These are phyloP conservation scores for Pogona vitticeps DNA, from an alignment of 2,113 vertebrate genomes.

Conservation along the genomic window DNA sequence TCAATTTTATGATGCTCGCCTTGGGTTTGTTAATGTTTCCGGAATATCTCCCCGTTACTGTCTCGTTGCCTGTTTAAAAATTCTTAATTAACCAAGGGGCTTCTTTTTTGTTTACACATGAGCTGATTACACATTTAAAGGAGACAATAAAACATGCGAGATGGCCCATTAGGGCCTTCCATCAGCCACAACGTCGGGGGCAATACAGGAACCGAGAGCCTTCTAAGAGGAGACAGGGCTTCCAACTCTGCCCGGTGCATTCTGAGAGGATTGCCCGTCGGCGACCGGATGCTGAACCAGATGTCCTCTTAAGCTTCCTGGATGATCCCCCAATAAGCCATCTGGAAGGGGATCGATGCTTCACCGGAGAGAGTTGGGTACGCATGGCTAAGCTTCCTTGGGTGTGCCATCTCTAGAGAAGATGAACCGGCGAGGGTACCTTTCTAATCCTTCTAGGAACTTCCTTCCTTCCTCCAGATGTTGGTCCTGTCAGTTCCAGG, in stretches of 20 bases:
- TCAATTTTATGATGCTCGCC: conserved; percentile 84
- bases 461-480: neutral
- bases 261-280: conserved; percentile 78
- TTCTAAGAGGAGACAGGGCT: conserved; percentile 76
- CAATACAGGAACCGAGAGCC: conserved; percentile 80
- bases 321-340: conserved; percentile 47
- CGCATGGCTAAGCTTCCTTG: conserved; percentile 16
- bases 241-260: conserved; percentile 73
- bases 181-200: conserved; percentile 52
- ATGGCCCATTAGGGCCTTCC: conserved; percentile 80
- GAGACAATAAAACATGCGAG: conserved; percentile 87
- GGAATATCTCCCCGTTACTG: conserved; percentile 73
- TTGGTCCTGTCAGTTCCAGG: no score
- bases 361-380: neutral
- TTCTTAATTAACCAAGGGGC: conserved; percentile 90
- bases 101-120: conserved; percentile 90
- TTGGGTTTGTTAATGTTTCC: conserved; percentile 79
- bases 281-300: conserved; percentile 64
- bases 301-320: conserved; percentile 65
- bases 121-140: conserved; percentile 91
- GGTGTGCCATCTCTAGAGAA: neutral
- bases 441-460: no score
- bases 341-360: neutral
- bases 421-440: no score
- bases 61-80: conserved; percentile 82